These are phyloP conservation scores for Pachymerium ferrugineum DNA, from an alignment of 2,888 invertebrate genomes.

Conservation along the genomic window DNA sequence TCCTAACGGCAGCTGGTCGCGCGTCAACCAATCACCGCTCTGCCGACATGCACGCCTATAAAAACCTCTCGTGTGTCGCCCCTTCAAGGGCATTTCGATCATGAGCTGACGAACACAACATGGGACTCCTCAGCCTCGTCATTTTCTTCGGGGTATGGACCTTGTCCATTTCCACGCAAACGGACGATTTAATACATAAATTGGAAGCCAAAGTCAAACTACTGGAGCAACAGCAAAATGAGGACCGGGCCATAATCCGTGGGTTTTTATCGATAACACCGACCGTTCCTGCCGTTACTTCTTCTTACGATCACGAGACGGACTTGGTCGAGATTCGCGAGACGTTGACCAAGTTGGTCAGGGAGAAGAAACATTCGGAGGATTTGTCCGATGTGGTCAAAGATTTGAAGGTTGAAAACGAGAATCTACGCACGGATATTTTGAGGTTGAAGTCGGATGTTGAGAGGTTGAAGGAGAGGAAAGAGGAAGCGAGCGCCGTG, in stretches of 20 bases:
- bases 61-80: neutral
- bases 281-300: neutral
- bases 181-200: conserved; percentile 21
- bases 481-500: conserved; percentile 32
- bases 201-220: conserved; percentile 31
- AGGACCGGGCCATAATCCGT: conserved; percentile 36
- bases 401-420: conserved; percentile 35
- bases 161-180: too few species aligned
- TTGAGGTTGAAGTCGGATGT: conserved; percentile 35
- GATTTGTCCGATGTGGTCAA: conserved; percentile 30
- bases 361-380: conserved; percentile 33
- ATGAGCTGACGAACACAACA: conserved; percentile 21
- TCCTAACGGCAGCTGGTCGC: conserved; percentile 5
- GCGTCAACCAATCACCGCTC: neutral
- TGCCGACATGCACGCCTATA: conserved; percentile 11
- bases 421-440: conserved; percentile 37
- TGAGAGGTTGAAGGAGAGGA: conserved; percentile 34
- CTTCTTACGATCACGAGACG: neutral
- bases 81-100: conserved; percentile 10
- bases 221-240: conserved; percentile 26
- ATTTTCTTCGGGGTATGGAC: too few species aligned
- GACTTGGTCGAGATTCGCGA: conserved; percentile 32
- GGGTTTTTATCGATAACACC: conserved; percentile 32
- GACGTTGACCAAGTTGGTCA: conserved; percentile 35
- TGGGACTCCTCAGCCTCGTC: too few species aligned